Conservation (phyloP, 2,113 vertebrate genomes). For the Callopanchax toddi region DNA sequence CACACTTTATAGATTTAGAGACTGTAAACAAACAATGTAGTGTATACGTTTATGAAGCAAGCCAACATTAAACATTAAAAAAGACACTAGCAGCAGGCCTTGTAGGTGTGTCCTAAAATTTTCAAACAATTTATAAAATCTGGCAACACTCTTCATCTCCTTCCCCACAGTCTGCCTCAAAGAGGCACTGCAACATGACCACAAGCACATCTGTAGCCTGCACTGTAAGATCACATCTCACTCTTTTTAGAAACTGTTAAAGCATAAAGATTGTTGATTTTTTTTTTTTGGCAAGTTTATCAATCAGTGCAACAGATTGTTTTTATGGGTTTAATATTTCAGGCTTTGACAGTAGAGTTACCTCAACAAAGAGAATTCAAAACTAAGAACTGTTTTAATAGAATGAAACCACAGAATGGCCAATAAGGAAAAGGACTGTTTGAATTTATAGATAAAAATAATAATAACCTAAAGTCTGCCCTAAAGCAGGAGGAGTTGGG, state of each 20-base stretch:
- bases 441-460: slow-evolving; percentile 1
- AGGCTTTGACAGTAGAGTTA: not conserved
- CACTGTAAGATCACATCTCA: not conserved
- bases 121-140: not conserved
- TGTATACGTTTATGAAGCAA: not conserved
- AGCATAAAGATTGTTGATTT: not conserved
- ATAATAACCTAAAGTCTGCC: slow-evolving; percentile 7
- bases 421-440: not conserved
- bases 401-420: too few relatives aligned
- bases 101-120: not conserved
- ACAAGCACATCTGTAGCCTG: not conserved
- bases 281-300: not conserved
- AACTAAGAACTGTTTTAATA: too few relatives aligned
- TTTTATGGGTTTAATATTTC: not conserved
- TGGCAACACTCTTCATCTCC: not conserved
- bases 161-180: not conserved
- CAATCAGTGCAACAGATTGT: not conserved
- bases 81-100: too few relatives aligned
- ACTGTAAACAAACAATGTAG: not conserved
- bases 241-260: not conserved
- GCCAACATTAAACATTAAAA: not conserved
- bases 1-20: slow-evolving; percentile 7
- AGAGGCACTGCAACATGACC: not conserved
- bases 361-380: not conserved
- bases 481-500: slow-evolving; percentile 36